These are phyloP conservation scores for Pristionchus maxplancki DNA, from an alignment of 2,888 invertebrate species.

Conservation along the genomic window DNA sequence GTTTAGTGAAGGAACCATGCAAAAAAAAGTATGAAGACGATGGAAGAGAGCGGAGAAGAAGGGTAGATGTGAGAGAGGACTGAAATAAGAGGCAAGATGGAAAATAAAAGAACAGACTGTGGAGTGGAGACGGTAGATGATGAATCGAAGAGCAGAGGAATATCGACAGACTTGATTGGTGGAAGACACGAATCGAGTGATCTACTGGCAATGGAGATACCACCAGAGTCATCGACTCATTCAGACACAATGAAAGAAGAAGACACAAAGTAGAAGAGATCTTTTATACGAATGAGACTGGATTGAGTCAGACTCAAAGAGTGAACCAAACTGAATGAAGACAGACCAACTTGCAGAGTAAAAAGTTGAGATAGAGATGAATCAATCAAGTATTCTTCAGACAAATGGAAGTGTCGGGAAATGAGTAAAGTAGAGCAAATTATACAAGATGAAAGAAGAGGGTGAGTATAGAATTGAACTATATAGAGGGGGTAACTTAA, in stretches of 20 bases:
- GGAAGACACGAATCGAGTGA: constrained; percentile 18
- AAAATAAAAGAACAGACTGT: background rate
- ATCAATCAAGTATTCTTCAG: constrained; percentile 9
- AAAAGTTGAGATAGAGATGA: constrained; percentile 25
- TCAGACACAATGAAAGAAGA: constrained; percentile 29
- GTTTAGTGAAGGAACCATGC: background rate
- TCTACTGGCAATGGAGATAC: constrained; percentile 10
- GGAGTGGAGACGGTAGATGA: background rate
- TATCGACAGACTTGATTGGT: constrained; percentile 15
- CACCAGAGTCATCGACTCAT: constrained; percentile 43
- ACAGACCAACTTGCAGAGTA: background rate
- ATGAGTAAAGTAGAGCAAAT: constrained; percentile 29
- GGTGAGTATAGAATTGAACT: background rate
- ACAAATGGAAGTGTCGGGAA: background rate
- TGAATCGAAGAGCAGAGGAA: constrained; percentile 31
- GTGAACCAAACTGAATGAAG: constrained; percentile 32
- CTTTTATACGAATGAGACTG: constrained; percentile 36
- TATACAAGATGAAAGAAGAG: constrained; percentile 21
- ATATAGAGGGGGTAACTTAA: background rate
- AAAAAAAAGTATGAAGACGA: background rate
- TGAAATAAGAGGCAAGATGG: background rate
- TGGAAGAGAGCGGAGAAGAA: background rate
- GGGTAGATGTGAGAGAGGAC: too few species aligned
- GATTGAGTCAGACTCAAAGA: constrained; percentile 47
- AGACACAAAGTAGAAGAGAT: constrained; percentile 51